phyloP scores from a whole-genome alignment of 2,797 vertebrate genomes.

The Pteropus rufus region DNA sequence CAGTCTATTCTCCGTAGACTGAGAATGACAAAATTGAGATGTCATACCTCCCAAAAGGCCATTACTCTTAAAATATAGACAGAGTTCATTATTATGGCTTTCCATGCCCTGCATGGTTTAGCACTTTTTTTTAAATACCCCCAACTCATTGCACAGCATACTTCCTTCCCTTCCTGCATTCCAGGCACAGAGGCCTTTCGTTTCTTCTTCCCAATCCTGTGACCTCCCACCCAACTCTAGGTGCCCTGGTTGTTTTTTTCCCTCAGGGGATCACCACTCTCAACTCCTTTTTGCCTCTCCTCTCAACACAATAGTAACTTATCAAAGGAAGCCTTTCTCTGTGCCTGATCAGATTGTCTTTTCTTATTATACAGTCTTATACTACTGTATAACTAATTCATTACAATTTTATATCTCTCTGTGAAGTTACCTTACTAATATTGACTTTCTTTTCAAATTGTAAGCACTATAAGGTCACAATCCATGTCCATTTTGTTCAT shows the following conservation, averaged over 20 bases:
- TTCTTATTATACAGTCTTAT: not conserved
- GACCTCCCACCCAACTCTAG: not conserved
- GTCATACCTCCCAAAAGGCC: not conserved
- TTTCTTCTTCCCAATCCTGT: not conserved
- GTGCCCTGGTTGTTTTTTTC: not conserved
- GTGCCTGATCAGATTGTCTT: too few relatives aligned
- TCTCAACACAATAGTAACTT: not conserved
- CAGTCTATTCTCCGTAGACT: not conserved
- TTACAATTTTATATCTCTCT: not conserved
- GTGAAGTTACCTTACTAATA: not conserved
- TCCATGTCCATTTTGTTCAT: not conserved
- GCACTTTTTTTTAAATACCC: not conserved
- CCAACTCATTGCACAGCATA: fast-evolving
- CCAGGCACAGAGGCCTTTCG: not conserved
- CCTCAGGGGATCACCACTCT: not conserved
- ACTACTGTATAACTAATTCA: not conserved
- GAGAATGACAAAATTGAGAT: not conserved
- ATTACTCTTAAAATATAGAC: not conserved
- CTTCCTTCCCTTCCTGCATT: not conserved
- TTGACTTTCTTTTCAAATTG: not conserved
- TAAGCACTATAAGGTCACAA: not conserved
- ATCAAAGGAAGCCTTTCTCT: not conserved
- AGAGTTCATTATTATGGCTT: not conserved
- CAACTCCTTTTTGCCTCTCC: not conserved
- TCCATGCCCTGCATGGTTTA: not conserved